These are phyloP conservation scores for Gambusia holbrooki DNA, from an alignment of 2,113 vertebrate genomes.

Conservation along the genomic window DNA sequence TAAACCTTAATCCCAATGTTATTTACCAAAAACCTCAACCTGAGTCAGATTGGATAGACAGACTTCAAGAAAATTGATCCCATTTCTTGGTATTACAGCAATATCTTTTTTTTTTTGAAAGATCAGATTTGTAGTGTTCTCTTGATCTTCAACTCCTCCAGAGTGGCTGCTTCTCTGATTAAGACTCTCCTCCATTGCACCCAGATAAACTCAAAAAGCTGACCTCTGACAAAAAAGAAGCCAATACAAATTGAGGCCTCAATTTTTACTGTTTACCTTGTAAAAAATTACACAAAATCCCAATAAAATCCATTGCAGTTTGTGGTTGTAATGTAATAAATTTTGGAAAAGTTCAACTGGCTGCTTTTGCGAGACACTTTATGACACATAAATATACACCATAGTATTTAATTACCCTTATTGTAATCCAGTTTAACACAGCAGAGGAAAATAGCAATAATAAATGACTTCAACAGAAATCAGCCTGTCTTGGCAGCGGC, in stretches of 20 bases:
- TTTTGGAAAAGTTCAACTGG: not conserved
- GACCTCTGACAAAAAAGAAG: not conserved
- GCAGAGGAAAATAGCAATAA: conserved; percentile 81
- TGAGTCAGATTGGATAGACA: too few species aligned
- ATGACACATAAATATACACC: conserved; percentile 29
- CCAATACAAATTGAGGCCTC: not conserved
- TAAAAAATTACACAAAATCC: not conserved
- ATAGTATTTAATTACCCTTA: conserved; percentile 43
- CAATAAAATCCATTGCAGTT: not conserved
- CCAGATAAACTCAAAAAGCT: not conserved
- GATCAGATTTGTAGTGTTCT: not conserved
- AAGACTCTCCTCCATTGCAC: not conserved
- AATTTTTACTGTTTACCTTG: not conserved
- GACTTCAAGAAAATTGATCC: too few species aligned
- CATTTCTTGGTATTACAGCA: not conserved
- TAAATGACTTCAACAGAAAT: conserved; percentile 54
- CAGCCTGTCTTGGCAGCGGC: conserved; percentile 53
- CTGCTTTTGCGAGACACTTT: not conserved
- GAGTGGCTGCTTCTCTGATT: not conserved
- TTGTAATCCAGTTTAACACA: conserved; percentile 61
- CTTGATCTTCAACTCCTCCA: not conserved
- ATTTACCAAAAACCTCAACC: too few species aligned
- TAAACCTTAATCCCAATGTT: too few species aligned
- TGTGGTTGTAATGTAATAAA: not conserved
- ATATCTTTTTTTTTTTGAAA: not conserved